These are phyloP conservation scores for Acleris literana DNA, from an alignment of 2,888 invertebrate genomes.

Conservation along the genomic window DNA sequence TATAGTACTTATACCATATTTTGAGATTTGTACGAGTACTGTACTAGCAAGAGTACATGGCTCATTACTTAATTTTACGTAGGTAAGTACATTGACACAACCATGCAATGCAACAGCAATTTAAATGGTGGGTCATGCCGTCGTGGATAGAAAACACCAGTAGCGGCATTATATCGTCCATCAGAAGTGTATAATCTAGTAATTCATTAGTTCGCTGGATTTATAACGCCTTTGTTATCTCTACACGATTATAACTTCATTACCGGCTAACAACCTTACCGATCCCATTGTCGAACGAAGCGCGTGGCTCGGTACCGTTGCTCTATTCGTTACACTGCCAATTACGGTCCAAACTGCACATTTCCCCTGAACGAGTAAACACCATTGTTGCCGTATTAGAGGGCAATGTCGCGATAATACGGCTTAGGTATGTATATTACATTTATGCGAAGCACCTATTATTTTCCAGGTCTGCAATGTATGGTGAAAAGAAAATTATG, in stretches of 20 bases:
- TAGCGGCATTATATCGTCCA: no score
- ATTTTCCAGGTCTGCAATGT: constrained; percentile 9
- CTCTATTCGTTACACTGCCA: constrained; percentile 19
- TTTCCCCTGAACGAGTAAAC: constrained; percentile 11
- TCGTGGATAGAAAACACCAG: no score
- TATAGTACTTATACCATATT: no score
- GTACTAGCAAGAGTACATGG: no score
- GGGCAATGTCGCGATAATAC: constrained; percentile 54
- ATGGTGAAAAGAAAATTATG: constrained; percentile 28
- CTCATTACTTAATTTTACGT: no score
- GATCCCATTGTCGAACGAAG: constrained; percentile 16
- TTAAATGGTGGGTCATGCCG: no score
- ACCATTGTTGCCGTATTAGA: constrained; percentile 52
- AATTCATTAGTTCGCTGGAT: not conserved
- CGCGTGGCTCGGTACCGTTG: constrained; percentile 23
- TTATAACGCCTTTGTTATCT: constrained; percentile 14
- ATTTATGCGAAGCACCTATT: constrained; percentile 21
- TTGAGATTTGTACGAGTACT: no score
- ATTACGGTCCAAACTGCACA: constrained; percentile 23
- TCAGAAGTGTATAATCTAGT: no score
- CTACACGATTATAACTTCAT: constrained; percentile 21
- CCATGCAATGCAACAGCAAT: no score
- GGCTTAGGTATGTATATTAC: constrained; percentile 16
- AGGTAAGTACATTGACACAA: no score
- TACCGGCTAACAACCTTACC: constrained; percentile 20